Base-by-base conservation (phyloP, 2,797 vertebrate genomes). In the Phaenicophaeus curvirostris region DNA sequence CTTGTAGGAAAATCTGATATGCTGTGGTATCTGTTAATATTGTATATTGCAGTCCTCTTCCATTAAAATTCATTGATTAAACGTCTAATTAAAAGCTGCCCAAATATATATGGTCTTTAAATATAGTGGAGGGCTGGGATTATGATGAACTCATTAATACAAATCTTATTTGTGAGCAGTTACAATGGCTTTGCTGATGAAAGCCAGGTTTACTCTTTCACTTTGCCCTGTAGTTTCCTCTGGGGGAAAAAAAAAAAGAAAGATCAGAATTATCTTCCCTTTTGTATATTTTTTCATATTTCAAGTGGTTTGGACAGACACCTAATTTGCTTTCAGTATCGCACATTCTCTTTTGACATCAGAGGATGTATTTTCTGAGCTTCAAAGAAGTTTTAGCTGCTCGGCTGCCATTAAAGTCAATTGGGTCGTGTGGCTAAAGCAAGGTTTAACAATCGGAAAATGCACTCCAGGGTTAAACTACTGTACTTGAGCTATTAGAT, bases 101-200 rank as follows among this genome's bases (percentile, higher is more conserved):
- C 19, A 73, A 63, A 27, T 78, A 54, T 25, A 20, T 72, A 28
- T 75, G 82, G 28, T 44, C 57, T 74, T 89, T 65, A 77, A 74
- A 87, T 81, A 30, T 2, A 87, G 68, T 33, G 50, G 17, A 81
- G 55, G 51, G 54, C 25, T n/a, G 65, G 58, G 82, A 51, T 75
- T 89, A 80, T 81, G 82, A 90, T 84, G 82, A 84, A 72, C 82
- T 94, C 79, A 30, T 93, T 75, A 78, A 91, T 33, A 78, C n/a
- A 61, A 35, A 67, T 61, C 65, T 89, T 54, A 90, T 88, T 94
- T 89, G 65, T 67, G 76, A 85, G 4, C 27, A 8, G 50, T 25
- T 87, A 77, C 89, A 66, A 51, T 33, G 76, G 65, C 20, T 77
- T 72, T 65, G 57, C 87, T 87, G 91, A 91, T 87, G 85, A 88